phyloP scores from a whole-genome alignment of 2,888 invertebrate species.

The Lumbricus terrestris region DNA sequence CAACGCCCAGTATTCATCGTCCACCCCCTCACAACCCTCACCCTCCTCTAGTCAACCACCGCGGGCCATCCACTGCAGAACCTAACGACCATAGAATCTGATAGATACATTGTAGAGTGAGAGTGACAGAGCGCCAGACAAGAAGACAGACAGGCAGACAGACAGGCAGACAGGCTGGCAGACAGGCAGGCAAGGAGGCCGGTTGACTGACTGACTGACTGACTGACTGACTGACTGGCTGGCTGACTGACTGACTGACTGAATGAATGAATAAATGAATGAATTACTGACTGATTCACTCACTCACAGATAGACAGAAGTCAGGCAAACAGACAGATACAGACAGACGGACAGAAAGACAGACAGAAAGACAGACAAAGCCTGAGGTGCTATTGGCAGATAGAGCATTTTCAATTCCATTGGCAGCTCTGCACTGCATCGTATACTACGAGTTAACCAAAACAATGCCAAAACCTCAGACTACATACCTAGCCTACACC shows the following conservation, averaged over 20 bases:
- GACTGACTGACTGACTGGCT: neutral
- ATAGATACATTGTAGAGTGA: too few species aligned
- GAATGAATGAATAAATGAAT: neutral
- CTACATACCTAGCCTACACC: neutral
- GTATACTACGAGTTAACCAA: neutral
- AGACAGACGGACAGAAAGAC: neutral
- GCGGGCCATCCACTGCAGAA: neutral
- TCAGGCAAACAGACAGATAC: too few species aligned
- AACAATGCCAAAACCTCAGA: neutral
- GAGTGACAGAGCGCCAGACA: neutral
- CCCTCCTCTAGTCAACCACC: neutral
- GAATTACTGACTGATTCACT: neutral
- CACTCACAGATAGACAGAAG: too few species aligned
- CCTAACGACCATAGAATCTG: neutral
- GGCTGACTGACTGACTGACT: neutral
- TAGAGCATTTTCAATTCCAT: neutral
- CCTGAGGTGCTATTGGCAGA: neutral
- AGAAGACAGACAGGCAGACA: neutral
- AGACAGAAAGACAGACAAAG: neutral
- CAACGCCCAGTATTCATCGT: neutral
- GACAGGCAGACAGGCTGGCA: neutral
- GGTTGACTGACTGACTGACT: neutral
- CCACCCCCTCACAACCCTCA: slow-evolving; percentile 3
- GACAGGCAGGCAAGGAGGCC: neutral
- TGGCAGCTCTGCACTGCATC: neutral